Evolutionary conservation across 2,113 vertebrate species (phyloP).

Genomic region (Heptranchias perlo): DNA sequence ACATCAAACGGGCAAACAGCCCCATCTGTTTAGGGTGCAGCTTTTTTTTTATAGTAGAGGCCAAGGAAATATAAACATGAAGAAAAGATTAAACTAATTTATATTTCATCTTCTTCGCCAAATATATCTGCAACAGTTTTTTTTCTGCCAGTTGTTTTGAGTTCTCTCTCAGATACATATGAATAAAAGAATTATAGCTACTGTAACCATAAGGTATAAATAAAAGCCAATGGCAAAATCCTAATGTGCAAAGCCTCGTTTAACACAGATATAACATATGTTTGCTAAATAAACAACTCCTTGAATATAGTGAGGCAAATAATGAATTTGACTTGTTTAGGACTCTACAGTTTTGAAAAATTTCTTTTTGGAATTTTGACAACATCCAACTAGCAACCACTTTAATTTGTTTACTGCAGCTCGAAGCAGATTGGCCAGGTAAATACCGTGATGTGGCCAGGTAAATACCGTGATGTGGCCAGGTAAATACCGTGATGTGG

Average conservation of each 20-base stretch:
- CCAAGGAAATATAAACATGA: not conserved
- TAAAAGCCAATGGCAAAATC: not conserved
- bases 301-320: not conserved
- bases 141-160: not conserved
- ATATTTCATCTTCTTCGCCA: not conserved
- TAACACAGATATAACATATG: not conserved
- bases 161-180: not conserved
- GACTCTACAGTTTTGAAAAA: not conserved
- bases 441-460: too few relatives aligned
- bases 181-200: not conserved
- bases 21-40: not conserved
- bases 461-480: too few relatives aligned
- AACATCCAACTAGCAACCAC: not conserved
- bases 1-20: not conserved
- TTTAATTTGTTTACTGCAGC: not conserved
- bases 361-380: not conserved
- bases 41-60: not conserved
- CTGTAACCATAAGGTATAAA: not conserved
- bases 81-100: slow-evolving; percentile 7
- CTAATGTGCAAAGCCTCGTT: not conserved
- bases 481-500: too few relatives aligned
- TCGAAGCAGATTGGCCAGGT: not conserved
- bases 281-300: not conserved
- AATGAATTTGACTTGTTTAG: not conserved
- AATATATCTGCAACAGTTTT: not conserved